Percentiles rank a stretch among this genome's conserved stretches.
phyloP scores from a whole-genome alignment of 2,797 vertebrate species.

The Pangasius djambal region DNA sequence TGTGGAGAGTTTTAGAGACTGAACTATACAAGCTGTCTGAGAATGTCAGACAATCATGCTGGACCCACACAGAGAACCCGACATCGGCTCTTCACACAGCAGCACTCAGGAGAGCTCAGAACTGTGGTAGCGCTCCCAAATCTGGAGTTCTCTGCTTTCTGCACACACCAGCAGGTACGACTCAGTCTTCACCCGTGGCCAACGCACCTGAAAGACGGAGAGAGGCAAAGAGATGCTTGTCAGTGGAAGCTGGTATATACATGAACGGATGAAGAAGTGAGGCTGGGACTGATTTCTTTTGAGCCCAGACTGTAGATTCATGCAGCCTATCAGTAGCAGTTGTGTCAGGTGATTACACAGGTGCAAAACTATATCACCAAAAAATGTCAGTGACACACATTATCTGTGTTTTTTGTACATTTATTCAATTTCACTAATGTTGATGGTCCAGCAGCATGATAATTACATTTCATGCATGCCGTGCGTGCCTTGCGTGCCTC shows the following conservation, averaged over 20 bases:
- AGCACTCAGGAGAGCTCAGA: conserved; percentile 64
- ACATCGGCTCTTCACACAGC: conserved; percentile 1
- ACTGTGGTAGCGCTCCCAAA: conserved; percentile 61
- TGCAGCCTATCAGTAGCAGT: not conserved
- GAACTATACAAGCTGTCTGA: conserved; percentile 4
- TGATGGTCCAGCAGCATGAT: not conserved
- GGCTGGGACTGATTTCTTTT: not conserved
- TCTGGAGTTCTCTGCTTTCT: conserved; percentile 58
- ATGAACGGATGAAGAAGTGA: not conserved
- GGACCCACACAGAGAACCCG: not conserved
- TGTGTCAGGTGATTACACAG: not conserved
- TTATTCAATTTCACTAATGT: not conserved
- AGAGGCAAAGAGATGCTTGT: not conserved
- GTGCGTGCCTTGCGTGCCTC: not conserved
- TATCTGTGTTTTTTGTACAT: not conserved
- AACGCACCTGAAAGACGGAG: conserved; percentile 63
- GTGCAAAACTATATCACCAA: not conserved
- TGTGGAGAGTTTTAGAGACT: conserved; percentile 1
- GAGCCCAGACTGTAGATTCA: not conserved
- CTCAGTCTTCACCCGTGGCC: conserved; percentile 70
- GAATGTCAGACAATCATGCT: not conserved
- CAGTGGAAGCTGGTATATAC: not conserved
- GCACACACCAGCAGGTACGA: conserved; percentile 73
- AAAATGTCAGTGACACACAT: not conserved
- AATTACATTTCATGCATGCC: not conserved